Conservation (phyloP, 2,113 vertebrate genomes). For the Tetraodon nigroviridis region DNA sequence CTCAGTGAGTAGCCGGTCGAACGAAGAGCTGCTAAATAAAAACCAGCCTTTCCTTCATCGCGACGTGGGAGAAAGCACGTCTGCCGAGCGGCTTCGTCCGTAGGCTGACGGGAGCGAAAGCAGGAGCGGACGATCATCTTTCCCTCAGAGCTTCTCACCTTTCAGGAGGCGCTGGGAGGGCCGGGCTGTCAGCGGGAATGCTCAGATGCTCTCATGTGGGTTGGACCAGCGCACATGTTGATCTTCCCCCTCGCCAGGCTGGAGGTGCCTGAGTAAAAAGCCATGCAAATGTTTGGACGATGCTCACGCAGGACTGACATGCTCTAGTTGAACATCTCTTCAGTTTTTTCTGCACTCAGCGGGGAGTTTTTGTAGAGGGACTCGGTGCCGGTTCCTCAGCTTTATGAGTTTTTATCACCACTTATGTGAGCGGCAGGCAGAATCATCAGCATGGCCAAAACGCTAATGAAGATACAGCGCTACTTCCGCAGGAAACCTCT, state of each 20-base stretch:
- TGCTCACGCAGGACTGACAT: slow-evolving; percentile 28
- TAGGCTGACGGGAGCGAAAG: slow-evolving; percentile 62
- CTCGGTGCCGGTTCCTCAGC: slow-evolving; percentile 36
- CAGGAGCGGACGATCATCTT: slow-evolving; percentile 72
- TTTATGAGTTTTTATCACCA: slow-evolving; percentile 63
- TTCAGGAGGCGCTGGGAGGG: slow-evolving; percentile 39
- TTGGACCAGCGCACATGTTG: slow-evolving; percentile 27
- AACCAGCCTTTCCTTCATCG: slow-evolving; percentile 39
- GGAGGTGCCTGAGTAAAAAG: slow-evolving; percentile 18
- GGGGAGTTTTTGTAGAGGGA: neutral
- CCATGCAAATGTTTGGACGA: slow-evolving; percentile 42
- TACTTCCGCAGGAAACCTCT: slow-evolving; percentile 88
- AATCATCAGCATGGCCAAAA: slow-evolving; percentile 83
- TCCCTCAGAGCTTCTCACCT: slow-evolving; percentile 66
- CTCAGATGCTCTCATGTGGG: slow-evolving; percentile 31
- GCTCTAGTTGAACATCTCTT: slow-evolving; percentile 6
- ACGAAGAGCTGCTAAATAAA: slow-evolving; percentile 51
- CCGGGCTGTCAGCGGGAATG: slow-evolving; percentile 40
- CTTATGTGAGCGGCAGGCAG: slow-evolving; percentile 46
- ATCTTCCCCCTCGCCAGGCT: slow-evolving; percentile 30
- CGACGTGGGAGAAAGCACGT: slow-evolving; percentile 64
- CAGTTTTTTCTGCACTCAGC: neutral
- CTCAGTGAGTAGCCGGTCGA: slow-evolving; percentile 54
- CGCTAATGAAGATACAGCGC: slow-evolving; percentile 88
- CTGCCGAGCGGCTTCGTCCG: slow-evolving; percentile 43